Evolutionary conservation across 1,140 invertebrate species (phyloP), one percentile per base, ranked within the genome.

Genomic region (Pseudomyrmex gracilis): DNA sequence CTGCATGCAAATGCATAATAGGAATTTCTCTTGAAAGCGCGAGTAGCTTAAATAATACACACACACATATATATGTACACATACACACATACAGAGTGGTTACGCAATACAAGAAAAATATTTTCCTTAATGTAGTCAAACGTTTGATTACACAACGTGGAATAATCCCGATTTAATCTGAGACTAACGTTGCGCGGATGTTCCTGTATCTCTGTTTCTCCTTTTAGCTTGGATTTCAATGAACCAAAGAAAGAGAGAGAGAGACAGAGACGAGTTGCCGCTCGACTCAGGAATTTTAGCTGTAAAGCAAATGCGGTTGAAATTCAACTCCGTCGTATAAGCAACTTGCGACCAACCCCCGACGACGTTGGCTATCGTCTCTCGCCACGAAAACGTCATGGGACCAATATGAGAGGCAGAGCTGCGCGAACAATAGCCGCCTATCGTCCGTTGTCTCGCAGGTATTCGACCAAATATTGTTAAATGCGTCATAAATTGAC

Each of bases 141-240:
- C 78, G 61, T 88, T 73, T 85, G 83, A 83, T 85, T 85, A 88
- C 78, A 78, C 51, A 80, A 74, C 73, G 87, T 80, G 53, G 61
- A 74, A 85, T 88, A 85, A 85, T 85, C 77, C 71, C 58, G 67
- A 58, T 88, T 78, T 74, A 88, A 85, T 87, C 83, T 60, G 10
- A 53, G 78, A 83, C 61, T 78, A 78, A 13, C 20, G 57, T 45
- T 17, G 43, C 15, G 24, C 49, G 17, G 20, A 2, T 34, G 66
- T 15, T 68, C 17, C 5, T 53, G 20, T n/a, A 3, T 49, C 13
- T 80, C 20, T 17, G n/a, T 34, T 77, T 45, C n/a, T 43, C 24
- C 34, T 70, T 78, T 80, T 80, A 24, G 53, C 20, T 70, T 58
- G 51, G 43, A 70, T 80, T 80, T 80, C 66, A 80, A 80, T 80